Evolutionary conservation across 2,797 vertebrate genomes (phyloP), one percentile per base, ranked within the genome.

Genomic region (Argyrosomus regius): DNA sequence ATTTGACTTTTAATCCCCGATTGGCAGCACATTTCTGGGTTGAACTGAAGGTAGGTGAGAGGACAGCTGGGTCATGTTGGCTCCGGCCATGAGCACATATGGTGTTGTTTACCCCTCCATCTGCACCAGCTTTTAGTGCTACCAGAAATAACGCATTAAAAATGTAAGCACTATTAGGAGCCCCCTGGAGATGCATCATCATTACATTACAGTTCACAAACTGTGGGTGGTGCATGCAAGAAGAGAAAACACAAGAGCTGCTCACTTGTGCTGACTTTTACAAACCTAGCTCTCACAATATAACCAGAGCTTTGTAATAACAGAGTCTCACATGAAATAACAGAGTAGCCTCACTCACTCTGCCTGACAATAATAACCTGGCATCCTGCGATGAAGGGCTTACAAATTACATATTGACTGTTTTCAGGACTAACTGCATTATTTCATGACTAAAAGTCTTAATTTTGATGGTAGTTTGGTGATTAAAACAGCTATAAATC

Each of bases 81-180:
- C 78, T 53, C 61, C 78, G 78, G 80, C 76, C 64, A 60, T 4
- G 35, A 68, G 41, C 84, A 58, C 92, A 90, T 77, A 88, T 91
- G 89, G 81, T 80, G 80, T 76, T 88, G n/a, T 82, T 80, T 83
- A 68, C 78, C 57, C 49, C 58, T 52, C 88, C 80, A 80, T 85
- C 85, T 78, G 80, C 52, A 70, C 41, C 43, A 20, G 11, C 45
- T 77, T 17, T 49, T 49, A 7, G 3, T 62, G 53, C 79, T 35
- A 62, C 28, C 57, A 58, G 60, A 12, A 74, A 18, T 7, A 24
- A 73, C 0, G 62, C 41, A 63, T 39, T 12, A 1, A 50, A 39
- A 58, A 68, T 11, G 14, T n/a, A 16, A n/a, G 4, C 24, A n/a
- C 16, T 11, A n/a, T 6, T 46, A 9, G 0, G 45, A 10, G 1